Conservation (phyloP, 2,888 invertebrate species). For the Scelioninae gen. 1 region DNA sequence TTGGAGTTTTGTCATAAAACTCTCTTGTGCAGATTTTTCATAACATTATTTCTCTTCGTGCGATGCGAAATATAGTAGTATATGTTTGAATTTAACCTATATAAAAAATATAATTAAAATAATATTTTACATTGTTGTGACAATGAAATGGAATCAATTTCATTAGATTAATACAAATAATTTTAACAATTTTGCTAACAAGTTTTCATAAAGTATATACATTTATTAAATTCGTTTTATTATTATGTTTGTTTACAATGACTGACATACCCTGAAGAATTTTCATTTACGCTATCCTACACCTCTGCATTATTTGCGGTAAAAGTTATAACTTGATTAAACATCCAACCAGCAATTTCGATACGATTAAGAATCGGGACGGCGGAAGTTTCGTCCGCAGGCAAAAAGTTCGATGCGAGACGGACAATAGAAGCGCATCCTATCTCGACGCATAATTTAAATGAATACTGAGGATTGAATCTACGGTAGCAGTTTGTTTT, state of each 20-base stretch:
- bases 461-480: slow-evolving; percentile 78
- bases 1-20: too few species aligned
- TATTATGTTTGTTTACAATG: not conserved
- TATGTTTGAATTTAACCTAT: slow-evolving; percentile 28
- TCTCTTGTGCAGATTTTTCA: too few species aligned
- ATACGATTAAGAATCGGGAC: slow-evolving; percentile 81
- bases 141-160: too few species aligned
- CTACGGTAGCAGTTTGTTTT: slow-evolving; percentile 76
- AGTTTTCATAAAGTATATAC: not conserved
- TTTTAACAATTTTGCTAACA: too few species aligned
- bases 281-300: slow-evolving; percentile 14
- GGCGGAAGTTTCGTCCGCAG: slow-evolving; percentile 76
- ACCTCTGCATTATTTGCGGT: slow-evolving; percentile 74
- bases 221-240: too few species aligned
- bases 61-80: too few species aligned
- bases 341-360: slow-evolving; percentile 82
- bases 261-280: slow-evolving; percentile 2
- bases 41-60: too few species aligned
- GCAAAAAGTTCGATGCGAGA: slow-evolving; percentile 72
- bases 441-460: slow-evolving; percentile 78
- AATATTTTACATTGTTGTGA: too few species aligned
- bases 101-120: slow-evolving; percentile 19
- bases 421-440: slow-evolving; percentile 78
- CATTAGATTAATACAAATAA: too few species aligned
- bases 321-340: slow-evolving; percentile 83